A percentile compares a stretch with the other conserved stretches of the same genome.
Conservation (phyloP, 2,797 vertebrate species). For the Malacoctenus gilli region DNA sequence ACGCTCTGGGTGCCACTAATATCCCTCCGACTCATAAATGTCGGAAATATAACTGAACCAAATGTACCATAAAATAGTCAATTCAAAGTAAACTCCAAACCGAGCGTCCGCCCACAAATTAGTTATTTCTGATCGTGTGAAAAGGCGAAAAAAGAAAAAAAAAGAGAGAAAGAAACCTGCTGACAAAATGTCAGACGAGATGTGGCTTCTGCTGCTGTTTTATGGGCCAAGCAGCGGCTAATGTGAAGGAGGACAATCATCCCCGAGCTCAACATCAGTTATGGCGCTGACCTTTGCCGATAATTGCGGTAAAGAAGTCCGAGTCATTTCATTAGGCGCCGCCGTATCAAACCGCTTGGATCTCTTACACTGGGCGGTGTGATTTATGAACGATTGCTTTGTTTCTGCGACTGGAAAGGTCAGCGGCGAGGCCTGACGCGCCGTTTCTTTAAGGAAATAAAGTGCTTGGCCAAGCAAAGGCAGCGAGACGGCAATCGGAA, state of each 20-base stretch:
- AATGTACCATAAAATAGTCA: constrained; percentile 65
- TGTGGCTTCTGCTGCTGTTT: constrained; percentile 44
- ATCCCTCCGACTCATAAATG: constrained; percentile 66
- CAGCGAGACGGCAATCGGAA: constrained; percentile 68
- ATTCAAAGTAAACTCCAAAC: constrained; percentile 59
- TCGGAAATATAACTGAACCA: constrained; percentile 63
- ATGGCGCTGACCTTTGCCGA: constrained; percentile 73
- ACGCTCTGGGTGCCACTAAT: constrained; percentile 60
- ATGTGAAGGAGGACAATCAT: constrained; percentile 67
- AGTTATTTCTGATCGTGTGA: constrained; percentile 29
- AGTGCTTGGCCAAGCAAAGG: constrained; percentile 57
- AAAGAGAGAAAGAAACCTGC: neutral
- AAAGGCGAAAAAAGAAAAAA: no score
- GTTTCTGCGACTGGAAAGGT: constrained; percentile 70
- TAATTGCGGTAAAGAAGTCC: constrained; percentile 71
- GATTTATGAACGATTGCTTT: constrained; percentile 69
- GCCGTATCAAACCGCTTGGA: constrained; percentile 71
- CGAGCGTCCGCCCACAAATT: constrained; percentile 52
- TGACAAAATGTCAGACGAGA: constrained; percentile 54
- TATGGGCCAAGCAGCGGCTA: constrained; percentile 49
- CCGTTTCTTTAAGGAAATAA: constrained; percentile 37
- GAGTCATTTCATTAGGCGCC: constrained; percentile 71
- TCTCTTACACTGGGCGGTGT: constrained; percentile 64
- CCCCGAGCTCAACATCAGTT: constrained; percentile 65
- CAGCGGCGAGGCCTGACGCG: constrained; percentile 36